Conservation (phyloP, 1,140 invertebrate species). For the Halyomorpha halys region DNA sequence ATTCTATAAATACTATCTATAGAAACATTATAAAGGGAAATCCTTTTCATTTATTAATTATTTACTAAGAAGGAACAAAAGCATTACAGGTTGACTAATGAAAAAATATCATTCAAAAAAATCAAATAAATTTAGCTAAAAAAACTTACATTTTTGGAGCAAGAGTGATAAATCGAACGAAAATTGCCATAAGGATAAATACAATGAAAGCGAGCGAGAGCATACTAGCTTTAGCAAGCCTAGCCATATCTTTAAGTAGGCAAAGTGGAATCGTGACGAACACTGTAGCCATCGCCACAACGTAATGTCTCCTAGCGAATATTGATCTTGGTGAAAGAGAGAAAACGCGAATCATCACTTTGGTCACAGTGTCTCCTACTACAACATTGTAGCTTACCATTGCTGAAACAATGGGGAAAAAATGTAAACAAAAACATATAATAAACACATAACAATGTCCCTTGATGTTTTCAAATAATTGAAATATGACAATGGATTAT, state of each 20-base stretch:
- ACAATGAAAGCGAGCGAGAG: conserved; percentile 64
- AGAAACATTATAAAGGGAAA: too few relatives aligned
- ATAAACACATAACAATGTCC: too few relatives aligned
- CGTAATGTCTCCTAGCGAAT: conserved; percentile 58
- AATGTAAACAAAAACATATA: too few relatives aligned
- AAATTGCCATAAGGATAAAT: conserved; percentile 62
- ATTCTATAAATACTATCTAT: too few relatives aligned
- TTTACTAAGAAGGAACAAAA: neutral
- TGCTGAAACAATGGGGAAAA: conserved; percentile 45
- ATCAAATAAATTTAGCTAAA: conserved; percentile 17
- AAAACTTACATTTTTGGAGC: conserved; percentile 49
- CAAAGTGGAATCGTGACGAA: conserved; percentile 71
- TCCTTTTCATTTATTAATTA: neutral
- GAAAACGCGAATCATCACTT: conserved; percentile 59
- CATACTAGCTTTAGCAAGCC: conserved; percentile 67
- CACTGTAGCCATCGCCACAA: conserved; percentile 64
- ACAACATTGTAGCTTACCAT: conserved; percentile 88
- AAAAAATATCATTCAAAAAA: conserved; percentile 6
- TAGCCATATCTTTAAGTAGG: conserved; percentile 67
- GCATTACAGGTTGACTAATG: too few relatives aligned
- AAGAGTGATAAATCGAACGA: conserved; percentile 50
- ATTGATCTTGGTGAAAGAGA: conserved; percentile 45
- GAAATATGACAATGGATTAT: too few relatives aligned
- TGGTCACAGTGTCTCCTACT: conserved; percentile 79
- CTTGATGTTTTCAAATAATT: too few relatives aligned